phyloP scores from a whole-genome alignment of 2,888 invertebrate genomes.

The Liodrosophila aerea region DNA sequence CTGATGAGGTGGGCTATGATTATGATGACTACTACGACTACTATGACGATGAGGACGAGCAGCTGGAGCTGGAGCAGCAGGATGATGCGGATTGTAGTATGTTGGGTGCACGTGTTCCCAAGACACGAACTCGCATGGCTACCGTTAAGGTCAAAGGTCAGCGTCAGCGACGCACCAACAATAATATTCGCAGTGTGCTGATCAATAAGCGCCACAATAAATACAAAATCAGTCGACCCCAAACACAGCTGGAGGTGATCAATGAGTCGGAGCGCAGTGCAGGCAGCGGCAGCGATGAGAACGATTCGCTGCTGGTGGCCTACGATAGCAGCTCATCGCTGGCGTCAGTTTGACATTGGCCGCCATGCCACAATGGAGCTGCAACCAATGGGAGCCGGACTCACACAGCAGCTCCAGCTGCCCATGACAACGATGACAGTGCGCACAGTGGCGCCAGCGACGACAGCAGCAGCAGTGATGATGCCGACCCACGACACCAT shows the following conservation, averaged over 20 bases:
- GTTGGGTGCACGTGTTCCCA: slow-evolving; percentile 56
- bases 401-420: slow-evolving; percentile 16
- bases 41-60: slow-evolving; percentile 65
- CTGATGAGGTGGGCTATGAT: slow-evolving; percentile 55
- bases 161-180: slow-evolving; percentile 65
- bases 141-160: slow-evolving; percentile 47
- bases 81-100: slow-evolving; percentile 75
- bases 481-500: slow-evolving; percentile 41
- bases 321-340: slow-evolving; percentile 82
- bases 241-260: slow-evolving; percentile 81
- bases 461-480: slow-evolving; percentile 22
- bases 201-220: slow-evolving; percentile 80
- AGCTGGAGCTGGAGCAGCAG: slow-evolving; percentile 50
- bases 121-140: slow-evolving; percentile 27
- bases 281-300: slow-evolving; percentile 82
- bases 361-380: slow-evolving; percentile 76
- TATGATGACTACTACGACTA: slow-evolving; percentile 70
- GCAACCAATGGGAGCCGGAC: slow-evolving; percentile 55
- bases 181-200: slow-evolving; percentile 79
- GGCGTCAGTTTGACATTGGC: slow-evolving; percentile 83
- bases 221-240: slow-evolving; percentile 79
- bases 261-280: slow-evolving; percentile 81
- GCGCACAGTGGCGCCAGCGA: slow-evolving; percentile 17
- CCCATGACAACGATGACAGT: slow-evolving; percentile 15
- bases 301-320: slow-evolving; percentile 82